Conservation (phyloP, 1,140 invertebrate genomes). For the Drosophila ironensis region DNA sequence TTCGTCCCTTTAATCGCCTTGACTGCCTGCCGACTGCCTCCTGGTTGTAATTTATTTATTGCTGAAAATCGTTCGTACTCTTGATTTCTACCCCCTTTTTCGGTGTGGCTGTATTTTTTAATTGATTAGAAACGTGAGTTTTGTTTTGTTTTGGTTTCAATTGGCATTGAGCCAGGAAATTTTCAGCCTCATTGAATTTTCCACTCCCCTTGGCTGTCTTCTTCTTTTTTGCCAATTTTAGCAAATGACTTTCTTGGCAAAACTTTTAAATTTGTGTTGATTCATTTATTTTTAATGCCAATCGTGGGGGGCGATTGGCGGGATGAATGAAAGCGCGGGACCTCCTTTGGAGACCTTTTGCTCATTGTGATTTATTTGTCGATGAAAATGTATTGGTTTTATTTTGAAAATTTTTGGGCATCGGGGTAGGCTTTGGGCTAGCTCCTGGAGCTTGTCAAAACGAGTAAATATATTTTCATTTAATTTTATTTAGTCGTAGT, state of each 20-base stretch:
- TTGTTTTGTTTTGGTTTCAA: conserved; percentile 19
- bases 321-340: too few relatives aligned
- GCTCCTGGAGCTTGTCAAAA: conserved; percentile 24
- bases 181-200: conserved; percentile 52
- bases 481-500: conserved; percentile 51
- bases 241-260: conserved; percentile 55
- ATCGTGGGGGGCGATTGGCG: background rate
- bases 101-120: conserved; percentile 23
- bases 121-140: conserved; percentile 50
- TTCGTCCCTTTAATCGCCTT: conserved; percentile 25
- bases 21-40: conserved; percentile 23
- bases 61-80: conserved; percentile 22
- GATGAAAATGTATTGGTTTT: too few relatives aligned
- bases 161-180: conserved; percentile 38
- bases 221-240: conserved; percentile 31
- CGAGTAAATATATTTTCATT: conserved; percentile 1
- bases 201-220: background rate
- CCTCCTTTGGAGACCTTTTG: too few relatives aligned
- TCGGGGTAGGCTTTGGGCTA: conserved; percentile 4
- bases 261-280: conserved; percentile 36
- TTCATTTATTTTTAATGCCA: conserved; percentile 35
- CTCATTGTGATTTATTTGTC: too few relatives aligned
- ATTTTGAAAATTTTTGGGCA: too few relatives aligned
- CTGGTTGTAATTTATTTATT: conserved; percentile 51
- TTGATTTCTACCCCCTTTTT: conserved; percentile 15